Base-by-base conservation (phyloP, 1,140 invertebrate species). In the Leptopilina boulardi region DNA sequence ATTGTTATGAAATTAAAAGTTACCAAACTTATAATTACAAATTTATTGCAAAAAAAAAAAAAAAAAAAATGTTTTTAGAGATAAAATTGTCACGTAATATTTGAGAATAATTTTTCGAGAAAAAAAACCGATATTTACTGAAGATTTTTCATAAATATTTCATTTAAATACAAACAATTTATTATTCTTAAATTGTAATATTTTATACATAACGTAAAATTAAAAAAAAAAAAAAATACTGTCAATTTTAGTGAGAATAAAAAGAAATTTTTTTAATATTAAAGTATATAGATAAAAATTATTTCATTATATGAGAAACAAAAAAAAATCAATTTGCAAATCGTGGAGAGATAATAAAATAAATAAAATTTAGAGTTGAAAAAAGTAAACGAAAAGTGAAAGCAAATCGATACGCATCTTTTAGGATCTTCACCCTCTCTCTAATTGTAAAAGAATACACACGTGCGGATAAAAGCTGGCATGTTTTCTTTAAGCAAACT, bases 401-500 rank as follows among this genome's bases (percentile, higher is more conserved):
- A 13, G 34, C 4, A 59, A 38, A 70, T 18, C 18, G 54, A 72
- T 59, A 71, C 38, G 44, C 21, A 72, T 66, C 15, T 26, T n/a
- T 23, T 26, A 23, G 15, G 47, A 51, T 51, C 47, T 51, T 51
- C 47, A 51, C 59, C 59, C 59, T 66, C 59, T 66, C 59, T 66
- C 59, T 66, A 66, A 66, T 66, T 66, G 59, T 34, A 66, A 66
- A n/a, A 30, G 59, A 66, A 30, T n/a, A n/a, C n/a, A n/a, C 59
- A 66, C 59, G 59, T 66, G n/a, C n/a, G 59, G 59, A 26, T 66
- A 66, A 10, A 38, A 9, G 26, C 15, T 30, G 26, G 59, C 59
- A 66, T 66, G 59, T 66, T 66, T 26, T 59, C 21, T 66, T 23
- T 66, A 19, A 51, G 2, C 47, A 51, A 51, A 2, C 23, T 23